phyloP scores from a whole-genome alignment of 2,888 invertebrate genomes.

The Theodoxus fluviatilis region DNA sequence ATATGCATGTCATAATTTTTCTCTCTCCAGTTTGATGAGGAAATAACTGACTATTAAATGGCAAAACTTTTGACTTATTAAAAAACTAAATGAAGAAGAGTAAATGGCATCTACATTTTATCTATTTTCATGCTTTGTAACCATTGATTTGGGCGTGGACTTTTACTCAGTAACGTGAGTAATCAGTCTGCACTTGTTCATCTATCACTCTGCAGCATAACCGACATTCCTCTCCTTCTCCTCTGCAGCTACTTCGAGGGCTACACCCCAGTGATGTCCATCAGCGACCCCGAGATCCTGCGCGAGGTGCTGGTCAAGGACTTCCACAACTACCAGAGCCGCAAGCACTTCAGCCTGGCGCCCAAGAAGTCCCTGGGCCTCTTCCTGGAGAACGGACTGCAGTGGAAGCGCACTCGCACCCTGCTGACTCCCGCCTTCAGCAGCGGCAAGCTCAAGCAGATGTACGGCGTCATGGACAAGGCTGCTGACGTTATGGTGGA shows the following conservation, averaged over 20 bases:
- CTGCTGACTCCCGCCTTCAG: conserved; percentile 68
- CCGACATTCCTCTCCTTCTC: conserved; percentile 13
- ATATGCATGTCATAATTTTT: no score
- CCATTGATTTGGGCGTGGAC: no score
- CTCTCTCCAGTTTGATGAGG: no score
- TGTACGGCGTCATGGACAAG: conserved; percentile 65
- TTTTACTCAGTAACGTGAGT: no score
- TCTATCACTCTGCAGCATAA: no score
- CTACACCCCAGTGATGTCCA: conserved; percentile 58
- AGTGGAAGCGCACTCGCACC: conserved; percentile 69
- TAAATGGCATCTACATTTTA: no score
- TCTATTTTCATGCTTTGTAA: no score
- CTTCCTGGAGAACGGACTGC: conserved; percentile 63
- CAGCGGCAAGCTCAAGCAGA: conserved; percentile 67
- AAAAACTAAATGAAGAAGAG: no score
- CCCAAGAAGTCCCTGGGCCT: conserved; percentile 58
- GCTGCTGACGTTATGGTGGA: conserved; percentile 61
- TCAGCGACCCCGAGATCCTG: conserved; percentile 63
- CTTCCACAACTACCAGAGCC: conserved; percentile 62
- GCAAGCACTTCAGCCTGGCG: conserved; percentile 62
- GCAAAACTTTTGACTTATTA: no score
- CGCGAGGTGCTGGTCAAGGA: conserved; percentile 65
- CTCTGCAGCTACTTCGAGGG: conserved; percentile 58
- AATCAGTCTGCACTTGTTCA: no score
- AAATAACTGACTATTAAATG: no score